phyloP scores from a whole-genome alignment of 2,113 vertebrate genomes.

The Otolemur garnettii region DNA sequence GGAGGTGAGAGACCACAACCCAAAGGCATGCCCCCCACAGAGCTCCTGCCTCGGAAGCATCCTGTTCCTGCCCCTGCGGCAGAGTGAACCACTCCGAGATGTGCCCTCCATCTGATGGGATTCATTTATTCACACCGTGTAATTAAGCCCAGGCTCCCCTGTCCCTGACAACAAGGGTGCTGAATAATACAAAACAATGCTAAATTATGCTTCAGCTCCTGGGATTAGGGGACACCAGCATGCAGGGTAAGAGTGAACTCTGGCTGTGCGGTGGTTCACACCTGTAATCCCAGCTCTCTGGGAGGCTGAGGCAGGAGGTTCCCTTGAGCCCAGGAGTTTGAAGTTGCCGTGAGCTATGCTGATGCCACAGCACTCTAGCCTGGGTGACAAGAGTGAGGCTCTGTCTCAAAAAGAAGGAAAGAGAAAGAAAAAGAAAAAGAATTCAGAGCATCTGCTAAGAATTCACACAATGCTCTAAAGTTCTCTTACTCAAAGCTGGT shows the following conservation, averaged over 20 bases:
- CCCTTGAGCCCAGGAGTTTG: too few species aligned
- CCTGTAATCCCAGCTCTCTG: too few species aligned
- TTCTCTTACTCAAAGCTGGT: constrained; percentile 54
- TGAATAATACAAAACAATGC: constrained; percentile 71
- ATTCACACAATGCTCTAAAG: constrained; percentile 74
- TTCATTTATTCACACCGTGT: constrained; percentile 61
- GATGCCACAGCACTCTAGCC: too few species aligned
- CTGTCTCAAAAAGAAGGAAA: too few species aligned
- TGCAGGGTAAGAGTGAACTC: constrained; percentile 75
- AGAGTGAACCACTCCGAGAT: not conserved
- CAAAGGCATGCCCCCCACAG: accelerated
- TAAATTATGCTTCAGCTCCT: constrained; percentile 72
- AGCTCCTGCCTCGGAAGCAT: not conserved
- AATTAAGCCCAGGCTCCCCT: constrained; percentile 73
- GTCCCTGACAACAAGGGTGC: constrained; percentile 54
- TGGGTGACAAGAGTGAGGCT: too few species aligned
- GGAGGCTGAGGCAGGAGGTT: too few species aligned
- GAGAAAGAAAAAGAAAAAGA: constrained; percentile 44
- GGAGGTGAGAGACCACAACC: accelerated
- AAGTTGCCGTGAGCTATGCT: too few species aligned
- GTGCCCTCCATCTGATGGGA: constrained; percentile 32
- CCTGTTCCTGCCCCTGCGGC: not conserved
- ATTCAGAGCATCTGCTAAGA: constrained; percentile 77
- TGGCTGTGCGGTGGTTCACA: not conserved
- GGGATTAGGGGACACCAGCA: constrained; percentile 65